Percentiles rank a stretch among this genome's conserved stretches.
phyloP scores from a whole-genome alignment of 2,888 invertebrate genomes.

The Tetramorium bicarinatum region DNA sequence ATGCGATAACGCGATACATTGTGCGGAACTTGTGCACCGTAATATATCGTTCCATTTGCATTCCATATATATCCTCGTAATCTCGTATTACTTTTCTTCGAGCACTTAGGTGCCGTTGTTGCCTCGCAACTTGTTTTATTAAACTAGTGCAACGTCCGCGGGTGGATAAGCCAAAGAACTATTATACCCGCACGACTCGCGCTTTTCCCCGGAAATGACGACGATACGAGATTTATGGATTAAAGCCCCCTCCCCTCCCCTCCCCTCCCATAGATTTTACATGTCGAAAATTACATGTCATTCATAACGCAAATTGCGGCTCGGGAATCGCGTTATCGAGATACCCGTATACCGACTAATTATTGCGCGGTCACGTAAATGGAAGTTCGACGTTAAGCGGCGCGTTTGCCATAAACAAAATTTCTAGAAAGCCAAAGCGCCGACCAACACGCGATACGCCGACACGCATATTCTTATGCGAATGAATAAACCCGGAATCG shows the following conservation, averaged over 20 bases:
- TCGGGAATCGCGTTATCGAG: constrained; percentile 17
- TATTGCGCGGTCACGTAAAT: constrained; percentile 45
- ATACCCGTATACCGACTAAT: constrained; percentile 26
- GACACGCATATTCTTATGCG: neutral
- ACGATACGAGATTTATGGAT: neutral
- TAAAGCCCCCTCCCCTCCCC: neutral
- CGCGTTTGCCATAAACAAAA: constrained; percentile 18
- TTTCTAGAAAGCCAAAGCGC: neutral
- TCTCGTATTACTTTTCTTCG: constrained; percentile 31
- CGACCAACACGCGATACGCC: neutral
- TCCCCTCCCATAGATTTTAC: neutral
- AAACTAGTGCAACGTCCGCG: neutral
- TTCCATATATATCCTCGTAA: constrained; percentile 9
- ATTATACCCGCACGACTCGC: neutral
- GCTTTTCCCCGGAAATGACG: neutral
- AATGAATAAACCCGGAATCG: neutral
- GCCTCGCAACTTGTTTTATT: constrained; percentile 28
- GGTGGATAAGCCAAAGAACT: neutral
- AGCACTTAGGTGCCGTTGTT: neutral
- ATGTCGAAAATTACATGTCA: constrained; percentile 26
- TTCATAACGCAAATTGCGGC: constrained; percentile 34
- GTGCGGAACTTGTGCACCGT: neutral
- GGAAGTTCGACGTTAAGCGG: constrained; percentile 29
- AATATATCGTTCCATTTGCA: constrained; percentile 10
- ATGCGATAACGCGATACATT: neutral